Evolutionary conservation across 2,888 invertebrate species (phyloP), one percentile per base, ranked within the genome.

Genomic region (Adineta ricciae): DNA sequence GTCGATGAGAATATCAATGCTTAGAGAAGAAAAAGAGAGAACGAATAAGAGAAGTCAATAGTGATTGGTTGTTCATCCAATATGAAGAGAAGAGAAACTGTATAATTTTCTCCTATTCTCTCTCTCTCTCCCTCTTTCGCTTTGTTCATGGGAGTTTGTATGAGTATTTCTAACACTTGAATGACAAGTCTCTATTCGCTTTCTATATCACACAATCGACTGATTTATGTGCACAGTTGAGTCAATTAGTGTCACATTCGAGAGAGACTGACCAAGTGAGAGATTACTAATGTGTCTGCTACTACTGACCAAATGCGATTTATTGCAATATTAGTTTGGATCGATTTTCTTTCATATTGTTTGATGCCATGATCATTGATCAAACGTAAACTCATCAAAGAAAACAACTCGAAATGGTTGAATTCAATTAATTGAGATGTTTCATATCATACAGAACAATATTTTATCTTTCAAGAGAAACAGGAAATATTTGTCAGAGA

Each of bases 201-300:
- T 64, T 64, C 32, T 64, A 19, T 64, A 64, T 32, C 64, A 32
- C 32, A 64, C 32, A 64, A 32, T 16, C 32, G 16, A 64, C 64
- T 64, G 64, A 64, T 64, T 64, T 64, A 64, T 64, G 64, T 32
- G 64, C 64, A 64, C 64, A 64, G 32, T 36, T 32, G 64, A 64
- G 64, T 64, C 64, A 64, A 64, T 64, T 64, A 64, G 64, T 64
- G 64, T 64, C 64, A 64, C 64, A 64, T 64, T 64, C 64, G 32
- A 32, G 64, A 64, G 64, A 64, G 64, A 64, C 32, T 64, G 64
- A 64, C 64, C 64, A 64, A 64, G 32, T 64, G 27, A 27, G 32
- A 64, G 32, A 64, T 64, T 64, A 64, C 64, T 64, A 64, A 64
- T 64, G 64, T 64, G 64, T 64, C 64, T 46, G 46, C 46, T 64